Evolutionary conservation across 2,888 invertebrate genomes (phyloP).

Genomic region (Asteroscopus sphinx): DNA sequence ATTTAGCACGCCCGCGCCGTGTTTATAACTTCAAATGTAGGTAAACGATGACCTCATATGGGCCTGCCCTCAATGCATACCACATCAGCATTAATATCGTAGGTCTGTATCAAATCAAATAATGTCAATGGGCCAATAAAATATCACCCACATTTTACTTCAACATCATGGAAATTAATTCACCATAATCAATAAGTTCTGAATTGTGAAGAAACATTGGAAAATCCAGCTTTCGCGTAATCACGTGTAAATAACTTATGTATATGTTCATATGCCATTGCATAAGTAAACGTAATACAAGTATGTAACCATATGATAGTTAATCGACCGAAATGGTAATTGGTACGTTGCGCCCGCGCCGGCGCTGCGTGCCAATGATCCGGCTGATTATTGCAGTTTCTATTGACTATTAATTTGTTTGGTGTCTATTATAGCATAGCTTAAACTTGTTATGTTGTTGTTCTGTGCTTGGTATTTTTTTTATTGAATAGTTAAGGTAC

Average conservation of each 20-base stretch:
- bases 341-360: conserved; percentile 1
- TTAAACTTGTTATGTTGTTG: conserved; percentile 8
- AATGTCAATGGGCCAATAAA: conserved; percentile 15
- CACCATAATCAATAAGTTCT: conserved; percentile 3
- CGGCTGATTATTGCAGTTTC: conserved; percentile 39
- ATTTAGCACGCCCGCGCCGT: neutral
- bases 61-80: conserved; percentile 5
- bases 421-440: conserved; percentile 19
- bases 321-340: conserved; percentile 41
- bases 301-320: conserved; percentile 34
- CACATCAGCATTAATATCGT: too few relatives aligned
- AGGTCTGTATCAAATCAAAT: conserved; percentile 1
- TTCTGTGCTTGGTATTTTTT: neutral
- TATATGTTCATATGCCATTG: conserved; percentile 30
- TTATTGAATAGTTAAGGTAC: neutral
- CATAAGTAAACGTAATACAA: conserved; percentile 45
- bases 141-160: conserved; percentile 1
- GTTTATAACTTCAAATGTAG: neutral
- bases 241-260: too few relatives aligned
- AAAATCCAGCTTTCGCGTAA: conserved; percentile 11
- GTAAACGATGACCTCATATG: neutral
- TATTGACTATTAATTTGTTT: conserved; percentile 13
- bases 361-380: conserved; percentile 24
- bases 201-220: conserved; percentile 1
- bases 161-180: conserved; percentile 12